A percentile compares a stretch with the other conserved stretches of the same genome.
Conservation (phyloP, 1,140 invertebrate species). For the Brachionus asplanchnoidis region DNA sequence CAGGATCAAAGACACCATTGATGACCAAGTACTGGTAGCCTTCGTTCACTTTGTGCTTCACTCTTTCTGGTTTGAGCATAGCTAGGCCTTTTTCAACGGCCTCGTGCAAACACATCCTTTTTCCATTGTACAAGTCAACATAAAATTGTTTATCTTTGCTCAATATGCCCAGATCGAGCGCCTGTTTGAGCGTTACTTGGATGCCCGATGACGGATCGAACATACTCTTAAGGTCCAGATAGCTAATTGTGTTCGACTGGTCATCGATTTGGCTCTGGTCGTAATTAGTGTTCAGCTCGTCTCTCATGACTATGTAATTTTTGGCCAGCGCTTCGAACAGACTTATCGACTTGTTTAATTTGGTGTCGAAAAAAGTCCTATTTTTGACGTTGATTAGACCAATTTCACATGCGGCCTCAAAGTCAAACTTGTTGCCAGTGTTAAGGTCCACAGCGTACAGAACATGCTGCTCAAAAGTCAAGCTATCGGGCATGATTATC, state of each 20-base stretch:
- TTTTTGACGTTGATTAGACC: slow-evolving; percentile 19
- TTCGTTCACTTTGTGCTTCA: slow-evolving; percentile 59
- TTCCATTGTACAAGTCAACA: slow-evolving; percentile 44
- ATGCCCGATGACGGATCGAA: slow-evolving; percentile 21
- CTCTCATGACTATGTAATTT: slow-evolving; percentile 38
- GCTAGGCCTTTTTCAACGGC: slow-evolving; percentile 79
- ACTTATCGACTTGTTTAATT: neutral
- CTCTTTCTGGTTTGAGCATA: slow-evolving; percentile 69
- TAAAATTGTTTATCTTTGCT: neutral
- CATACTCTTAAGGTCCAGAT: neutral
- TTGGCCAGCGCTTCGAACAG: slow-evolving; percentile 29
- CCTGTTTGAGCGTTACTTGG: neutral
- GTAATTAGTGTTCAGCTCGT: slow-evolving; percentile 31
- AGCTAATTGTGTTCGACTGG: neutral
- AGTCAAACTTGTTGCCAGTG: slow-evolving; percentile 24
- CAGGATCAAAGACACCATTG: slow-evolving; percentile 45
- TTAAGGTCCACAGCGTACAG: neutral
- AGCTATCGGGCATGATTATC: slow-evolving; percentile 22
- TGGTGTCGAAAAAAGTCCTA: neutral
- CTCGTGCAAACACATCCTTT: slow-evolving; percentile 68
- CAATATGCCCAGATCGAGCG: slow-evolving; percentile 15
- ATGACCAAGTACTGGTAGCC: slow-evolving; percentile 62
- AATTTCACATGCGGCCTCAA: slow-evolving; percentile 23
- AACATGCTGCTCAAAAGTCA: slow-evolving; percentile 1
- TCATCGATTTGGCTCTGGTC: neutral